phyloP scores from a whole-genome alignment of 2,113 vertebrate genomes.

The Hemiscyllium ocellatum region DNA sequence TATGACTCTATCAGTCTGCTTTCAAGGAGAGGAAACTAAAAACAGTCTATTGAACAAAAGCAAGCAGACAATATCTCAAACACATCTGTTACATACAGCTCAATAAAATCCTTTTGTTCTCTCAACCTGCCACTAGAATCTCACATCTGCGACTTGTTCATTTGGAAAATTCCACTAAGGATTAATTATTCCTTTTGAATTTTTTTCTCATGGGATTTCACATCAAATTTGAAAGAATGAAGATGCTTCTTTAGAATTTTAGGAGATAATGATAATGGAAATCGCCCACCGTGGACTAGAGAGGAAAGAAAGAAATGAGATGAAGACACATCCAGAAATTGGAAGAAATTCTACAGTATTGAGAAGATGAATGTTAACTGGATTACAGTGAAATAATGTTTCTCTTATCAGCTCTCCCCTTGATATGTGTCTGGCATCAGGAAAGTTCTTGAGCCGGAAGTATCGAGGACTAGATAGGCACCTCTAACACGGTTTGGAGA shows the following conservation, averaged over 20 bases:
- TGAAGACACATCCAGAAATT: background rate
- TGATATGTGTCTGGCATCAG: background rate
- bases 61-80: background rate
- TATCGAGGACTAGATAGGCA: background rate
- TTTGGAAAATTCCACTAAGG: background rate
- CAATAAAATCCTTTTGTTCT: background rate
- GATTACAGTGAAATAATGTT: background rate
- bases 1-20: background rate
- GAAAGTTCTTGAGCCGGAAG: background rate
- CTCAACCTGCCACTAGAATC: background rate
- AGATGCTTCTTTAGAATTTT: background rate
- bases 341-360: background rate
- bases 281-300: too few relatives aligned
- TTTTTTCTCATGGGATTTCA: background rate
- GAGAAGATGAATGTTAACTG: background rate
- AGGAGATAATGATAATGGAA: background rate
- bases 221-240: background rate
- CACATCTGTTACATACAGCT: background rate
- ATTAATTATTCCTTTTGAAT: background rate
- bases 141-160: background rate
- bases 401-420: background rate
- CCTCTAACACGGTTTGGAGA: background rate
- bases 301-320: background rate
- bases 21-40: background rate
- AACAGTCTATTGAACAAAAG: background rate